Evolutionary conservation across 2,888 invertebrate genomes (phyloP), one percentile per base, ranked within the genome.

Genomic region (Philhelius pedissequus): DNA sequence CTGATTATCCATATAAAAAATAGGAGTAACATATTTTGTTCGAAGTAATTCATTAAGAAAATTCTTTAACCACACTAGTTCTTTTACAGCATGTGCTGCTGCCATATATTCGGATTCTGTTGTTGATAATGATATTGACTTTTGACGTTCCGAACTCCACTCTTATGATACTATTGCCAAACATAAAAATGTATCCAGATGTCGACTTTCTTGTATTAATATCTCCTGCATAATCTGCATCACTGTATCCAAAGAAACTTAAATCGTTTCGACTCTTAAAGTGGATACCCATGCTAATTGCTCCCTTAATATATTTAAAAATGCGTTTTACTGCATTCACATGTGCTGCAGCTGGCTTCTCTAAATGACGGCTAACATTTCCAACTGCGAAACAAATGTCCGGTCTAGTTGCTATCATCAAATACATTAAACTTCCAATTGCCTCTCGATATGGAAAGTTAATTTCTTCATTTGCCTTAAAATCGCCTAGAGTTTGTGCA

Each of bases 51-150:
- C 38, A 1, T n/a, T n/a, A 1, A 38, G 38, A 1, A 38, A 38
- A 38, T 38, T 38, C 4, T 38, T 4, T 4, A 74, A 30, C 74
- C 74, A 74, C 13, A 64, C 1, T 13, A 74, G 22, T 27, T 74
- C 50, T n/a, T 54, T 64, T 8, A 74, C 20, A 30, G 74, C 52
- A 4, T 74, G 25, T 15, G 52, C 25, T 25, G 64, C 74, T 30
- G 62, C 62, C 4, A 73, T 40, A 11, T 62, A n/a, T n/a, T n/a
- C n/a, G n/a, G n/a, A n/a, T n/a, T n/a, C n/a, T n/a, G n/a, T n/a
- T n/a, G n/a, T n/a, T n/a, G n/a, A n/a, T n/a, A n/a, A n/a, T n/a
- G n/a, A n/a, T n/a, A n/a, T n/a, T n/a, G n/a, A n/a, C n/a, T n/a
- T n/a, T n/a, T n/a, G n/a, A n/a, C n/a, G n/a, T n/a, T n/a, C n/a